Conservation (phyloP, 2,113 vertebrate genomes). For the Cariama cristata region DNA sequence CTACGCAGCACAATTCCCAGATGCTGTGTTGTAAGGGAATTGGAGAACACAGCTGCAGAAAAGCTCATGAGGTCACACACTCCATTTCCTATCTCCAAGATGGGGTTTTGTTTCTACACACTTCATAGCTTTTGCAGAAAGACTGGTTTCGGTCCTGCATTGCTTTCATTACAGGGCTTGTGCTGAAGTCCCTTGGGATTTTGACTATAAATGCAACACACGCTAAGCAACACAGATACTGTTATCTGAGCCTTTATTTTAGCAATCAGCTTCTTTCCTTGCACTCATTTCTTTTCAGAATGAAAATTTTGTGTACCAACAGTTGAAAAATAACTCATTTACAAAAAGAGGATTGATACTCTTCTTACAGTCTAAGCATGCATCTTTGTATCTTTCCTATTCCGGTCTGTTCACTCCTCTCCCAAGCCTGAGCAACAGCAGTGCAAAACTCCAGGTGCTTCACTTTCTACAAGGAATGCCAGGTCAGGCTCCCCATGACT, state of each 20-base stretch:
- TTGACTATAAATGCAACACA: not conserved
- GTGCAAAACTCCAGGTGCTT: not conserved
- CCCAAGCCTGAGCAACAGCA: not conserved
- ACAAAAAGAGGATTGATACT: not conserved
- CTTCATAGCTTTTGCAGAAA: not conserved
- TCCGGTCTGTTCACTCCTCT: not conserved
- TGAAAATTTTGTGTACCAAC: not conserved
- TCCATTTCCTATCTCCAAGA: not conserved
- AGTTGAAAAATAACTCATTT: not conserved
- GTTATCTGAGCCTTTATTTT: not conserved
- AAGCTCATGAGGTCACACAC: not conserved
- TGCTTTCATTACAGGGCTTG: not conserved
- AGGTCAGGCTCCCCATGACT: not conserved
- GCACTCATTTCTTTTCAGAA: not conserved
- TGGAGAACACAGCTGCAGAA: not conserved
- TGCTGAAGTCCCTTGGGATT: not conserved
- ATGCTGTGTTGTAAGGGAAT: not conserved
- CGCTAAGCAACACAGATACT: not conserved
- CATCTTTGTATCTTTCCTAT: not conserved
- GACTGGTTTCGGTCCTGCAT: not conserved
- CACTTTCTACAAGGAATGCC: not conserved
- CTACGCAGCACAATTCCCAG: not conserved
- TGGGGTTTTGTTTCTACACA: not conserved
- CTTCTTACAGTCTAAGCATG: not conserved
- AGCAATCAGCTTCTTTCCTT: not conserved